These are phyloP conservation scores for Vidua chalybeata DNA, from an alignment of 2,113 vertebrate species.

Conservation along the genomic window DNA sequence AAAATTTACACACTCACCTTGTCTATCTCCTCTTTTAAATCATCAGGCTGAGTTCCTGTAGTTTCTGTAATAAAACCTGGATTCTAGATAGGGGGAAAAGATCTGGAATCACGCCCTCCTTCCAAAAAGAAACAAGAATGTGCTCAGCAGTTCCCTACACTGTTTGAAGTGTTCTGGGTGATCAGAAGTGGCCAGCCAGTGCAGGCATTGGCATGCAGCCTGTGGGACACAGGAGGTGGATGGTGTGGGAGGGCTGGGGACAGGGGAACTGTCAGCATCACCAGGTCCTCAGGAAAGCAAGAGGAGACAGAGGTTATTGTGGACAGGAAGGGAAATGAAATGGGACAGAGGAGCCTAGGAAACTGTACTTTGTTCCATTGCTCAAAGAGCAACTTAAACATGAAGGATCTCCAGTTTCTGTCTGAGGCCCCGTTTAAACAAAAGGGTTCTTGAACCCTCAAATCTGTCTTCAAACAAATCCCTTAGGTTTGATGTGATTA, in stretches of 20 bases:
- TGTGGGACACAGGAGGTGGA: background rate
- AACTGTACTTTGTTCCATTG: background rate
- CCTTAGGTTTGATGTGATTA: slow-evolving; percentile 5
- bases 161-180: background rate
- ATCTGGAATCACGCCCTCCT: background rate
- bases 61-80: background rate
- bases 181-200: background rate
- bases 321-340: background rate
- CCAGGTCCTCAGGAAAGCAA: background rate
- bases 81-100: background rate
- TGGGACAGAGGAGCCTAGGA: background rate
- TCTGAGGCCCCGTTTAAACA: background rate
- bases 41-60: background rate
- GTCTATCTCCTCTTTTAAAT: background rate
- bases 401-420: slow-evolving; percentile 1
- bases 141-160: background rate
- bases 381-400: background rate
- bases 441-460: background rate
- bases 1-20: background rate
- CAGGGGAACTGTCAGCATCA: background rate
- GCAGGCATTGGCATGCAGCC: background rate
- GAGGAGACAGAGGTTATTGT: background rate
- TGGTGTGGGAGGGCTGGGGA: rapidly evolving
- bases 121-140: background rate
- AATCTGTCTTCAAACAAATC: background rate